Evolutionary conservation across 2,797 vertebrate species (phyloP).

Genomic region (Eidolon dupreanum): DNA sequence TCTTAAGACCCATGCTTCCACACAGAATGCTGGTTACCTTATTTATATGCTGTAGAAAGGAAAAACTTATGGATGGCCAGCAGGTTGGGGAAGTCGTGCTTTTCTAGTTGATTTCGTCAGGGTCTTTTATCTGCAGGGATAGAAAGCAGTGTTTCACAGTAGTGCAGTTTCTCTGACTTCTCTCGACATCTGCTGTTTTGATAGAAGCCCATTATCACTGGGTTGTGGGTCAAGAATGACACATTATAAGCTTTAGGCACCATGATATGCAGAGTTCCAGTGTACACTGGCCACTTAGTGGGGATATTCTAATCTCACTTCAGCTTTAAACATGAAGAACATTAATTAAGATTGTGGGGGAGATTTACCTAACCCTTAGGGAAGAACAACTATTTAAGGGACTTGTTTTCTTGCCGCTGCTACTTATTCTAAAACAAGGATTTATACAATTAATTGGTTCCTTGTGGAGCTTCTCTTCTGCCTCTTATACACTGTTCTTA

Average conservation of each 20-base stretch:
- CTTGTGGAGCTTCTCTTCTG: slow-evolving; percentile 16
- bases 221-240: background rate
- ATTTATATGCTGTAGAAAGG: background rate
- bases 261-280: background rate
- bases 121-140: background rate
- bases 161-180: background rate
- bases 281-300: background rate
- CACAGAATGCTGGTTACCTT: background rate
- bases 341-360: slow-evolving; percentile 51
- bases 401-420: slow-evolving; percentile 56
- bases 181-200: background rate
- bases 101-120: background rate
- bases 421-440: slow-evolving; percentile 13
- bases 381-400: slow-evolving; percentile 45
- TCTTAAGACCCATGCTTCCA: background rate
- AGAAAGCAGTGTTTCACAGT: background rate
- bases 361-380: slow-evolving; percentile 17
- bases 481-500: background rate
- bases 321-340: slow-evolving; percentile 41
- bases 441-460: slow-evolving; percentile 43
- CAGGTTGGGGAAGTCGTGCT: background rate
- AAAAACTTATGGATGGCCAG: background rate
- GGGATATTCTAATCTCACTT: background rate
- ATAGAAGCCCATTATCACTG: slow-evolving; percentile 16
- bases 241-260: background rate